phyloP scores from a whole-genome alignment of 2,113 vertebrate species.

The Alces alces region DNA sequence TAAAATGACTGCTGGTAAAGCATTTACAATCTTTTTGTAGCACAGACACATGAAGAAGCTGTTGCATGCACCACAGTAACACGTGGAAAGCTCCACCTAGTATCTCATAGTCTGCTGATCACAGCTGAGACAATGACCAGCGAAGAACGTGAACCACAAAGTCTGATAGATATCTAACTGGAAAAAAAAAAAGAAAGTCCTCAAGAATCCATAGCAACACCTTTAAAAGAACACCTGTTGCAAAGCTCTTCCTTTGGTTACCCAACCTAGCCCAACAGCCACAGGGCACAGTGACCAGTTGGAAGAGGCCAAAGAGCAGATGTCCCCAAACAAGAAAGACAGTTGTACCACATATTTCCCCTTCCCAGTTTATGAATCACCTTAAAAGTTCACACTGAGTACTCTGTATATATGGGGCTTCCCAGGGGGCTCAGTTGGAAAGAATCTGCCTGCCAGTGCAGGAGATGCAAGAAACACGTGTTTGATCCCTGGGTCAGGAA shows the following conservation, averaged over 20 bases:
- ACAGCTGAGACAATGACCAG: not conserved
- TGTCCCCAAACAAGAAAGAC: not conserved
- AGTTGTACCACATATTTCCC: not conserved
- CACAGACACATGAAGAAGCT: not conserved
- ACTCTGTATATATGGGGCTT: not conserved
- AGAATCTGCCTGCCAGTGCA: not conserved
- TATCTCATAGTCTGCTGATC: not conserved
- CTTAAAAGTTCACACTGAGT: not conserved
- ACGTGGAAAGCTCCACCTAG: not conserved
- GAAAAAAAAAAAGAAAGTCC: not conserved
- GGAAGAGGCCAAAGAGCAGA: not conserved
- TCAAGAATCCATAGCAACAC: not conserved
- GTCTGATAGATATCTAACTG: not conserved
- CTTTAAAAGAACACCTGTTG: not conserved
- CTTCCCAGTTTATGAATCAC: not conserved
- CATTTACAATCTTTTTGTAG: not conserved
- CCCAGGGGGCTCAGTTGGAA: not conserved
- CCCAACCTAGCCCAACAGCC: not conserved
- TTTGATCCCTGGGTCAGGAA: not conserved
- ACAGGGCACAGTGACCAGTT: not conserved
- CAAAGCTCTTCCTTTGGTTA: not conserved
- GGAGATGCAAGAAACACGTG: not conserved
- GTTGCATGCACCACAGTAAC: fast-evolving
- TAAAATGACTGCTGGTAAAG: not conserved
- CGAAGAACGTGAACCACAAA: not conserved